Percentiles rank a stretch among this genome's conserved stretches.
phyloP scores from a whole-genome alignment of 2,888 invertebrate species.

The Altica lythri region DNA sequence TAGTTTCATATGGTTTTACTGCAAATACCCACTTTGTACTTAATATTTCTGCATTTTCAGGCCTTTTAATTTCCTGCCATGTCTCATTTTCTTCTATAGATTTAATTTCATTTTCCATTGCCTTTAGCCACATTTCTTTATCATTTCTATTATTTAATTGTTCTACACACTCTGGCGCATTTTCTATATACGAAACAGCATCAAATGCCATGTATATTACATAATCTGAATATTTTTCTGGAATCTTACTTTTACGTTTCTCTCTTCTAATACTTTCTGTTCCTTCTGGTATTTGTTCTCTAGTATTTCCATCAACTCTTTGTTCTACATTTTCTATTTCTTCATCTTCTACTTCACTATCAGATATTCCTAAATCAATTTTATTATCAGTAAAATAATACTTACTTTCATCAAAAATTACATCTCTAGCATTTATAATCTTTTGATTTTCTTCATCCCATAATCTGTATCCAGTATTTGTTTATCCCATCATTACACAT shows the following conservation, averaged over 20 bases:
- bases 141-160: slow-evolving; percentile 15
- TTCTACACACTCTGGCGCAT: slow-evolving; percentile 23
- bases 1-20: slow-evolving; percentile 36
- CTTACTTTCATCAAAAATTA: slow-evolving; percentile 30
- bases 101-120: slow-evolving; percentile 24
- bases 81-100: slow-evolving; percentile 26
- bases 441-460: slow-evolving; percentile 24
- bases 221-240: slow-evolving; percentile 21
- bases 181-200: slow-evolving; percentile 21
- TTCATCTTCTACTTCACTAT: too few species aligned
- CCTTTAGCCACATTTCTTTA: slow-evolving; percentile 18
- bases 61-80: slow-evolving; percentile 15
- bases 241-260: slow-evolving; percentile 16
- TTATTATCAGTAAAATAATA: slow-evolving; percentile 24
- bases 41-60: slow-evolving; percentile 17
- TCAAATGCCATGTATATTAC: slow-evolving; percentile 28
- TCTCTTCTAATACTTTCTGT: slow-evolving; percentile 7
- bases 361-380: too few species aligned
- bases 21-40: slow-evolving; percentile 28
- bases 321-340: too few species aligned
- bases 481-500: slow-evolving; percentile 31
- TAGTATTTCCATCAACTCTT: too few species aligned
- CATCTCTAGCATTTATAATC: slow-evolving; percentile 30
- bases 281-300: too few species aligned
- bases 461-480: slow-evolving; percentile 29